phyloP scores from a whole-genome alignment of 2,888 invertebrate species.

The Drosophila acutilabella region DNA sequence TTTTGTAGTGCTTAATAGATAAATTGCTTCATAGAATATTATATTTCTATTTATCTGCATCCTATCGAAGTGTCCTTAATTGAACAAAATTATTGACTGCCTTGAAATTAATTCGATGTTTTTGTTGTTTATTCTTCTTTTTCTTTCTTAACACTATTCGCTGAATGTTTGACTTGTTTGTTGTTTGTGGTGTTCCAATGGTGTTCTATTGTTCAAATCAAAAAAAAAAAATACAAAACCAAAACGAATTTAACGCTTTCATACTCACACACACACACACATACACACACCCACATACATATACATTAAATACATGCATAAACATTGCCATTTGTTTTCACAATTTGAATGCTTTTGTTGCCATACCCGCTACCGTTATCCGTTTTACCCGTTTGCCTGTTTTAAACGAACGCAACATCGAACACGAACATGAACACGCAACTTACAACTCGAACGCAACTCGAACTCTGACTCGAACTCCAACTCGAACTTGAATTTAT shows the following conservation, averaged over 20 bases:
- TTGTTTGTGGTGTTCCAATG: constrained; percentile 79
- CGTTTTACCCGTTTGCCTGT: constrained; percentile 54
- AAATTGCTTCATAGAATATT: constrained; percentile 23
- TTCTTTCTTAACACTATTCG: constrained; percentile 71
- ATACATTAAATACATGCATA: constrained; percentile 13
- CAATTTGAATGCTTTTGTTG: constrained; percentile 75
- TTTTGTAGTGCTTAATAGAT: neutral
- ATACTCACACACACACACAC: constrained; percentile 64
- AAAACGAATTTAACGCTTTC: constrained; percentile 73
- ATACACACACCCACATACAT: constrained; percentile 23
- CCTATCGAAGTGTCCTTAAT: constrained; percentile 11
- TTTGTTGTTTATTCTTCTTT: constrained; percentile 64
- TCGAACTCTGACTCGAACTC: constrained; percentile 11
- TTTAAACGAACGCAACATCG: constrained; percentile 48
- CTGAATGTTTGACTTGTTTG: constrained; percentile 80
- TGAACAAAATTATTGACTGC: constrained; percentile 52
- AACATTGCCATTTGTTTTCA: constrained; percentile 54
- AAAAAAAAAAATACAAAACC: constrained; percentile 46
- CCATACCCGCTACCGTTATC: constrained; percentile 62
- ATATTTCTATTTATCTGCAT: constrained; percentile 18
- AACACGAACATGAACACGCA: constrained; percentile 30
- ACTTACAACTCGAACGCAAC: constrained; percentile 21
- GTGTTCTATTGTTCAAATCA: constrained; percentile 62
- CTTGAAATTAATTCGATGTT: constrained; percentile 70
- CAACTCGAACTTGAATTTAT: constrained; percentile 3